Conservation (phyloP, 1,140 invertebrate genomes). For the Ephestia elutella region DNA sequence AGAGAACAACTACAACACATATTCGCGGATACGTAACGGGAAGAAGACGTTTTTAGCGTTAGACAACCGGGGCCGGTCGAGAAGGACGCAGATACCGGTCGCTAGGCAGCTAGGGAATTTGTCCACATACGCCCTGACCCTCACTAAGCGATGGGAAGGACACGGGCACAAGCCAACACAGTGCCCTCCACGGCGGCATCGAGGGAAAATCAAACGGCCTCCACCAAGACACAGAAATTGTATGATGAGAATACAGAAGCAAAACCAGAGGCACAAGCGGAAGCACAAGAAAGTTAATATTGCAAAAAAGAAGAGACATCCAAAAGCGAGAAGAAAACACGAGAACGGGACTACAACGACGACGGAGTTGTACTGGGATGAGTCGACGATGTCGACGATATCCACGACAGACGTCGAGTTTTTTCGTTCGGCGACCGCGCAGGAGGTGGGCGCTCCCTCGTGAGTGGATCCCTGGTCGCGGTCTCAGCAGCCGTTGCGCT, state of each 20-base stretch:
- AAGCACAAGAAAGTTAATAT: conserved; percentile 67
- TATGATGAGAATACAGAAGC: conserved; percentile 51
- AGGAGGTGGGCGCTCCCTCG: conserved; percentile 64
- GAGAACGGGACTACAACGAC: conserved; percentile 60
- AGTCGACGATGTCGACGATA: conserved; percentile 65
- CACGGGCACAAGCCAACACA: conserved; percentile 42
- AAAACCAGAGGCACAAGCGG: conserved; percentile 56
- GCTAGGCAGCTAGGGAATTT: conserved; percentile 81
- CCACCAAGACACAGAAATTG: conserved; percentile 59
- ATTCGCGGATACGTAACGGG: conserved; percentile 81
- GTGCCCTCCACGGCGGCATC: conserved; percentile 49
- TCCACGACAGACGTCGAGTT: conserved; percentile 68
- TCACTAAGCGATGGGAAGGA: conserved; percentile 76
- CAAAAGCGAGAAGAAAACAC: conserved; percentile 62
- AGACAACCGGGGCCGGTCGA: conserved; percentile 80
- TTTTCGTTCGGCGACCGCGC: conserved; percentile 72
- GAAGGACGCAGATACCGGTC: conserved; percentile 80
- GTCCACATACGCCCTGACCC: conserved; percentile 82
- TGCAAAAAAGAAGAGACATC: conserved; percentile 58
- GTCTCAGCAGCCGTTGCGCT: conserved; percentile 64
- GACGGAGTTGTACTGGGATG: conserved; percentile 59
- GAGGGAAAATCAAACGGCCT: conserved; percentile 56
- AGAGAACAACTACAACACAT: conserved; percentile 89
- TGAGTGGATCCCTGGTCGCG: conserved; percentile 54
- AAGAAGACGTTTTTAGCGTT: conserved; percentile 85